Evolutionary conservation across 1,140 invertebrate genomes (phyloP).

Genomic region (Halesus radiatus): DNA sequence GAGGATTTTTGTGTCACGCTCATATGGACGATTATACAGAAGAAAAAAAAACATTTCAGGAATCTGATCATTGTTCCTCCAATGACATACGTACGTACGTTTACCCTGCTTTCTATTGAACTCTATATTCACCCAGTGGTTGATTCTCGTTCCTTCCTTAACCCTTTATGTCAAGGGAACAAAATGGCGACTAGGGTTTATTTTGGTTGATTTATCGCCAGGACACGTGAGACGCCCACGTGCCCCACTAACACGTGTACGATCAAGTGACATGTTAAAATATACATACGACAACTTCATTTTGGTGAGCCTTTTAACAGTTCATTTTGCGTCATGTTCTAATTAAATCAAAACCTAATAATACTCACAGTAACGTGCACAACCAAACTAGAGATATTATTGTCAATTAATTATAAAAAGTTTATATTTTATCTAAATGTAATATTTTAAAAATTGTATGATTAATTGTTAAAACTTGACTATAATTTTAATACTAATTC

Average conservation of each 20-base stretch:
- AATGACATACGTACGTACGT: conserved; percentile 17
- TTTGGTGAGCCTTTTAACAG: neutral
- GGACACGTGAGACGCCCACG: conserved; percentile 17
- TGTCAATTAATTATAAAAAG: too few relatives aligned
- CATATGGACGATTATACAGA: neutral
- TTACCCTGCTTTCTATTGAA: neutral
- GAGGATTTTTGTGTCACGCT: too few relatives aligned
- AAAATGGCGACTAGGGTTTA: conserved; percentile 27
- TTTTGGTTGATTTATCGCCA: conserved; percentile 37
- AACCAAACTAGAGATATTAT: too few relatives aligned
- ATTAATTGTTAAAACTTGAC: too few relatives aligned
- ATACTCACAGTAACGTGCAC: too few relatives aligned
- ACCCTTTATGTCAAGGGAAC: conserved; percentile 22
- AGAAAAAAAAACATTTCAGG: neutral
- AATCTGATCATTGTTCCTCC: conserved; percentile 6
- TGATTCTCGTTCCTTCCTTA: conserved; percentile 14
- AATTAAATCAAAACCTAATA: too few relatives aligned
- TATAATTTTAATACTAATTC: too few relatives aligned
- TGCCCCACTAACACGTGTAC: conserved; percentile 17
- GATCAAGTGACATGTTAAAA: conserved; percentile 25
- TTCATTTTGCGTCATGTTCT: too few relatives aligned
- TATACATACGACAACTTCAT: neutral
- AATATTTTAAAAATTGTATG: too few relatives aligned
- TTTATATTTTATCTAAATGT: too few relatives aligned
- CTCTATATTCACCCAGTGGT: neutral